Conservation (phyloP, 2,797 vertebrate genomes). For the Eidolon dupreanum region DNA sequence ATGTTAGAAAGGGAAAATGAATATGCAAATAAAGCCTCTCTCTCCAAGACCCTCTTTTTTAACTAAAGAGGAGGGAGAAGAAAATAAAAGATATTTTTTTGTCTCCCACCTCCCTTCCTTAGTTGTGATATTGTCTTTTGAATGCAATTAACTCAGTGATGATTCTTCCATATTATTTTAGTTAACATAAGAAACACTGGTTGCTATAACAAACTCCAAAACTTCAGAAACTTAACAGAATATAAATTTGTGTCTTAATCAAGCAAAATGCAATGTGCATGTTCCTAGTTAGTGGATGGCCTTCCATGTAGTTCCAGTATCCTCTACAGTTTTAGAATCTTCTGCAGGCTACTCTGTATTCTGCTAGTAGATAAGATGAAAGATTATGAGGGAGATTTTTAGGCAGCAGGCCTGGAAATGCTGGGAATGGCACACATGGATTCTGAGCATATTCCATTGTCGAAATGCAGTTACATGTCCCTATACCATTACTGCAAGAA, state of each 20-base stretch:
- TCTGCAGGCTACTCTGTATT: background rate
- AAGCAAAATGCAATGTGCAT: background rate
- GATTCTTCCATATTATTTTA: background rate
- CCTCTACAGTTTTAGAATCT: background rate
- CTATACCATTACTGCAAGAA: background rate
- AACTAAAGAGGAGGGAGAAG: background rate
- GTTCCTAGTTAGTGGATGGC: fast-evolving
- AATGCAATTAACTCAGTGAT: background rate
- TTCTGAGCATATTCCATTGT: background rate
- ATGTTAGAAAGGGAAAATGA: background rate
- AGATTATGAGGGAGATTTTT: background rate
- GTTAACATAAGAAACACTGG: background rate
- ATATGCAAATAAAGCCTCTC: background rate
- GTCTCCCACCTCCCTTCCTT: background rate
- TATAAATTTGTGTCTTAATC: background rate
- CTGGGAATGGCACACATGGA: background rate
- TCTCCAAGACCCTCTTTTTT: background rate
- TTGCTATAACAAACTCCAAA: background rate
- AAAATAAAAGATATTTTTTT: background rate
- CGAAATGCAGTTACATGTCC: background rate
- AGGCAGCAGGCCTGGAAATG: background rate
- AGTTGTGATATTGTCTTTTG: background rate
- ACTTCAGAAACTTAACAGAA: background rate
- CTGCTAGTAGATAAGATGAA: background rate
- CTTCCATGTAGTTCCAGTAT: background rate